Conservation (phyloP, 2,113 vertebrate genomes). For the Riparia riparia region DNA sequence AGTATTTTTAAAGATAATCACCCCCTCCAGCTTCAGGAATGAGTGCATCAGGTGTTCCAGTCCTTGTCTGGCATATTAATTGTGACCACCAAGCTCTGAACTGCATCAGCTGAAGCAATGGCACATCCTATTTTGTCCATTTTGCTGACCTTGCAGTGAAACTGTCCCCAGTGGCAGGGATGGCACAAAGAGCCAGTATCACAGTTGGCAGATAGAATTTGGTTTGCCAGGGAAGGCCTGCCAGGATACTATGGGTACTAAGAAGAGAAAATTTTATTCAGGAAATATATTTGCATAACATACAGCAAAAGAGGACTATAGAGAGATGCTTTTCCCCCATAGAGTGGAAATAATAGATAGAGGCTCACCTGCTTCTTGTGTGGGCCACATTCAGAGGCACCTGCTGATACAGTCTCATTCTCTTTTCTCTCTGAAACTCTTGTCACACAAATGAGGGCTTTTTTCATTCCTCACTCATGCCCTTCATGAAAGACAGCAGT, state of each 20-base stretch:
- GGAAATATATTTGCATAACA: background rate
- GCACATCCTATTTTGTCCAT: background rate
- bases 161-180: background rate
- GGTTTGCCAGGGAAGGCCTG: background rate
- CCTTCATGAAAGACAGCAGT: conserved; percentile 51
- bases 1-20: conserved; percentile 10
- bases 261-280: background rate
- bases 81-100: background rate
- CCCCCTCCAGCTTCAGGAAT: background rate
- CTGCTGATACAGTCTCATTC: background rate
- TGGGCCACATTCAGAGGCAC: background rate
- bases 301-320: background rate
- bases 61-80: background rate
- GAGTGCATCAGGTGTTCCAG: background rate
- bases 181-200: background rate
- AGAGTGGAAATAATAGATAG: background rate
- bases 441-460: conserved; percentile 34
- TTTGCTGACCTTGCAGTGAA: background rate
- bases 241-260: background rate
- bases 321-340: background rate
- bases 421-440: conserved; percentile 26
- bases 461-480: conserved; percentile 35
- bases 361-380: background rate
- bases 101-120: background rate
- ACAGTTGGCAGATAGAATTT: background rate